phyloP scores from a whole-genome alignment of 2,797 vertebrate genomes.

The Acipenser ruthenus region DNA sequence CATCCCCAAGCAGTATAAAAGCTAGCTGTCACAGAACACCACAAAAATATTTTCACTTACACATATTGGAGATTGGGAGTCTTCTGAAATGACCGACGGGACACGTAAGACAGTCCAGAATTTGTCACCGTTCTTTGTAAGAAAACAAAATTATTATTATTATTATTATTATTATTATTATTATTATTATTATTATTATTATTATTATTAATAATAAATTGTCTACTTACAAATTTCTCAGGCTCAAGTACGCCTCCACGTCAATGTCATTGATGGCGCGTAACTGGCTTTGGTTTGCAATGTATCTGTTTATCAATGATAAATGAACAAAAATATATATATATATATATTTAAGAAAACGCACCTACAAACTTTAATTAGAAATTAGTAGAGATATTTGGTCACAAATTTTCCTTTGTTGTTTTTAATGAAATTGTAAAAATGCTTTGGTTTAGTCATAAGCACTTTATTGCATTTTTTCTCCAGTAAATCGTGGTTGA shows the following conservation, averaged over 20 bases:
- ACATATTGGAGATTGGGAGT: conserved; percentile 83
- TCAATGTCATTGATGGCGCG: conserved; percentile 89
- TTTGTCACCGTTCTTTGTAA: conserved; percentile 80
- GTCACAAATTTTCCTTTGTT: too few species aligned
- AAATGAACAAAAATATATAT: too few species aligned
- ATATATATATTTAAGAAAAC: not conserved
- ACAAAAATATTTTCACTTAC: conserved; percentile 59
- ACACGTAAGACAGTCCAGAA: conserved; percentile 81
- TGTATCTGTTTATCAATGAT: conserved; percentile 65
- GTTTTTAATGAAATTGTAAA: too few species aligned
- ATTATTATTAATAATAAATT: too few species aligned
- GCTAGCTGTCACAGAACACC: too few species aligned
- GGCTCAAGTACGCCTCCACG: conserved; percentile 78
- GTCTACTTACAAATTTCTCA: conserved; percentile 88
- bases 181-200: too few species aligned
- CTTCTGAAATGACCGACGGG: conserved; percentile 80
- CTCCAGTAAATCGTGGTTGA: too few species aligned
- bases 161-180: conserved; percentile 12
- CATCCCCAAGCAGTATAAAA: too few species aligned
- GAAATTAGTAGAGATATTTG: too few species aligned
- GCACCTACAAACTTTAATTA: too few species aligned
- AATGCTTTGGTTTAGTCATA: too few species aligned
- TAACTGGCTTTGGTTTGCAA: conserved; percentile 82
- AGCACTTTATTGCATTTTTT: too few species aligned
- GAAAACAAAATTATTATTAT: conserved; percentile 20